Evolutionary conservation across 2,797 vertebrate species (phyloP).

Genomic region (Myotis vivesi): DNA sequence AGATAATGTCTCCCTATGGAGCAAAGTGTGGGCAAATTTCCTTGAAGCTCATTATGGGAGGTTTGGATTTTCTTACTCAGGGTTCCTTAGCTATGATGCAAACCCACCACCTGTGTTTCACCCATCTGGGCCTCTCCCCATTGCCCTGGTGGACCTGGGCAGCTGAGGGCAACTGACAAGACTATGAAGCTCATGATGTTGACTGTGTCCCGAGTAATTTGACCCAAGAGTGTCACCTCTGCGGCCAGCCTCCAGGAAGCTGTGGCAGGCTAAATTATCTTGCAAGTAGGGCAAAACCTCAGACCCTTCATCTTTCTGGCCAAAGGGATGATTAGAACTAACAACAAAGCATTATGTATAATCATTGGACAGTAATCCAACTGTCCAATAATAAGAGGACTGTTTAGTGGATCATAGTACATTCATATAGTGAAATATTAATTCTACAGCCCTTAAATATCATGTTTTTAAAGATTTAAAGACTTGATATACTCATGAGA

Average conservation of each 20-base stretch:
- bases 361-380: not conserved
- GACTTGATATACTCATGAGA: constrained; percentile 13
- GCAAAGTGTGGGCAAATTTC: not conserved
- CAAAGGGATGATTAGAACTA: constrained; percentile 28
- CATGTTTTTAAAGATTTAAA: constrained; percentile 16
- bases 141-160: not conserved
- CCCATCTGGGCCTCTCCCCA: not conserved
- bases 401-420: not conserved
- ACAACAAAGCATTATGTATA: not conserved
- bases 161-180: not conserved
- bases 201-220: not conserved
- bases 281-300: not conserved
- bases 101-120: not conserved
- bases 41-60: not conserved
- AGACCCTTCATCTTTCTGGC: not conserved
- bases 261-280: not conserved
- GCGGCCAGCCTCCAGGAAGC: not conserved
- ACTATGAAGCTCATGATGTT: not conserved
- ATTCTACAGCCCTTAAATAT: not conserved
- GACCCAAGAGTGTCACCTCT: not conserved
- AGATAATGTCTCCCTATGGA: not conserved
- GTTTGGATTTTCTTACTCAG: not conserved
- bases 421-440: not conserved
- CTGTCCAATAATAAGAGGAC: not conserved
- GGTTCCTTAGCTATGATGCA: not conserved